Percentiles rank a stretch among this genome's conserved stretches.
phyloP scores from a whole-genome alignment of 2,888 invertebrate species.

The Eubasilissa splendida region DNA sequence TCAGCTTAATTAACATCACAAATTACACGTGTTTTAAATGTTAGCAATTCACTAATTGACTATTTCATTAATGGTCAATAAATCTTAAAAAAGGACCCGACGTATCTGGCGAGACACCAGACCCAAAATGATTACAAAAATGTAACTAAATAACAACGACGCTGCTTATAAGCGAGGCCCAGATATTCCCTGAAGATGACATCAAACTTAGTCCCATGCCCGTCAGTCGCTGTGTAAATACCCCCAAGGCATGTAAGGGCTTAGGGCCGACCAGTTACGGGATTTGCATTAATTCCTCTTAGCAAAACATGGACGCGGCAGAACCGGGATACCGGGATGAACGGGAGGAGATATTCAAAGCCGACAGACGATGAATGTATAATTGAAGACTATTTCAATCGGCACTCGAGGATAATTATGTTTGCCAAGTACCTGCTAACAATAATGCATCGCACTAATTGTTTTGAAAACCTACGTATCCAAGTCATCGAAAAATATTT shows the following conservation, averaged over 20 bases:
- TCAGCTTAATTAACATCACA: no score
- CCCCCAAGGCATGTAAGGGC: constrained; percentile 6
- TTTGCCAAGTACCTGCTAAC: neutral
- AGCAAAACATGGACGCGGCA: constrained; percentile 28
- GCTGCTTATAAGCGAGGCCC: no score
- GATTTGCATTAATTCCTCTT: constrained; percentile 40
- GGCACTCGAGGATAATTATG: constrained; percentile 12
- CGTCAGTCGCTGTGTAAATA: constrained; percentile 18
- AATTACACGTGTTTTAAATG: no score
- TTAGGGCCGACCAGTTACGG: constrained; percentile 30
- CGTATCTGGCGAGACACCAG: no score
- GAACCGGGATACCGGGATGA: neutral
- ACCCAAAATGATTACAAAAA: no score
- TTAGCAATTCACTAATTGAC: no score
- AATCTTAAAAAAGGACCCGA: no score
- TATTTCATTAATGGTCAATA: no score
- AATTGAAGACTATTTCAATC: constrained; percentile 19
- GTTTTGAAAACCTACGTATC: no score
- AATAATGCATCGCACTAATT: neutral
- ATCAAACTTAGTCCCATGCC: constrained; percentile 1
- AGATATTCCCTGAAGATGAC: constrained; percentile 10
- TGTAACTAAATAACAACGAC: no score
- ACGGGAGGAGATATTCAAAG: constrained; percentile 1
- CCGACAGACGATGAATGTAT: constrained; percentile 20
- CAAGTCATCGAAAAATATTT: no score